A percentile compares a stretch with the other conserved stretches of the same genome.
Evolutionary conservation across 2,113 vertebrate species (phyloP).

Genomic region (Ibidorhyncha struthersii): DNA sequence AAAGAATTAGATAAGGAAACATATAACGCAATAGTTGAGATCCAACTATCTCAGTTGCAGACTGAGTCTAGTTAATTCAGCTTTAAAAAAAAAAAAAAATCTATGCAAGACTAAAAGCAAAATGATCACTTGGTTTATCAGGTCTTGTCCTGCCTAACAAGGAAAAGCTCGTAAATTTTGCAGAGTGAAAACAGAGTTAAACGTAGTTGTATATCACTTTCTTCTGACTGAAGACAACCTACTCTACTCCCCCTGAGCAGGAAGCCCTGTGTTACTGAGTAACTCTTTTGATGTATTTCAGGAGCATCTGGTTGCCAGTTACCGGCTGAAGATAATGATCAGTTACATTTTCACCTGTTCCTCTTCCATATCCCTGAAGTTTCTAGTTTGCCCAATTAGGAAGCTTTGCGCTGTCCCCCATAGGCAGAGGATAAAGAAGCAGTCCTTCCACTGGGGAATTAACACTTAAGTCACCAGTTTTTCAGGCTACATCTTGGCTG

Average conservation of each 20-base stretch:
- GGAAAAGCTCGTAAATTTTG: background rate
- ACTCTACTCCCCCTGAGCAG: background rate
- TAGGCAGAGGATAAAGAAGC: slow-evolving; percentile 35
- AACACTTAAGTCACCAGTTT: slow-evolving; percentile 19
- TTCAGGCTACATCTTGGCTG: slow-evolving; percentile 39
- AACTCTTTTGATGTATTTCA: slow-evolving; percentile 36
- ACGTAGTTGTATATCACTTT: background rate
- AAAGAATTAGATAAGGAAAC: background rate
- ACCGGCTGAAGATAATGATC: slow-evolving; percentile 72
- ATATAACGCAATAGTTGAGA: background rate
- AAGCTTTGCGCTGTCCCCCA: slow-evolving; percentile 29
- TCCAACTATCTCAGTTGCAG: background rate
- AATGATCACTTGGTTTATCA: background rate
- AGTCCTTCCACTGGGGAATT: slow-evolving; percentile 24
- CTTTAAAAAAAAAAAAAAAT: background rate
- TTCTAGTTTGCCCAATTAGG: slow-evolving; percentile 62
- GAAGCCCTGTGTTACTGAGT: background rate
- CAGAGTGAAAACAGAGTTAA: background rate
- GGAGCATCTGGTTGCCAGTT: slow-evolving; percentile 68
- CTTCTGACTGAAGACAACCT: background rate
- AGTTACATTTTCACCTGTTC: slow-evolving; percentile 68
- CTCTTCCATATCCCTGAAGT: slow-evolving; percentile 63
- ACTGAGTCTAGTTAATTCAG: background rate
- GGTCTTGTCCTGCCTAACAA: background rate
- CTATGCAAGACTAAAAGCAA: background rate